Conservation (phyloP, 2,888 invertebrate species). For the Caenorhabditis plicata region DNA sequence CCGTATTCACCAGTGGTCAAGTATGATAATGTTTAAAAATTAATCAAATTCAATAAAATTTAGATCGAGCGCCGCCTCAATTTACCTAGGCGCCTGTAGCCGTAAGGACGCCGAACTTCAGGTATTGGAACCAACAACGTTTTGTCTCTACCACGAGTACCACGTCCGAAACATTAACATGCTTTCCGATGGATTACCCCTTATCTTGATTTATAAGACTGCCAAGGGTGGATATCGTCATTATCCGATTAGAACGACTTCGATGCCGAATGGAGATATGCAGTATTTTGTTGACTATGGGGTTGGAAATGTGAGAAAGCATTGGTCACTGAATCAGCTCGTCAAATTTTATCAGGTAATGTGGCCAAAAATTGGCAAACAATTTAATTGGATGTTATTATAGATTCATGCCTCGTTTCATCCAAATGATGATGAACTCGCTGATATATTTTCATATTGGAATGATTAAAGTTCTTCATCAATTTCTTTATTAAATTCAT, state of each 20-base stretch:
- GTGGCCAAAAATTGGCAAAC: too few species aligned
- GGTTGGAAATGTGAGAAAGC: not conserved
- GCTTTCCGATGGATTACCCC: not conserved
- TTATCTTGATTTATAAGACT: not conserved
- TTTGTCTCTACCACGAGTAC: not conserved
- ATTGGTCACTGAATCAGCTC: constrained; percentile 2
- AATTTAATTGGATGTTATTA: too few species aligned
- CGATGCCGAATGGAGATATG: not conserved
- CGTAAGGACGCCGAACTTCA: not conserved
- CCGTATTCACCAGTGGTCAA: too few species aligned
- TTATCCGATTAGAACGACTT: not conserved
- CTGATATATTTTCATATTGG: too few species aligned
- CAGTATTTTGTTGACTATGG: constrained; percentile 3
- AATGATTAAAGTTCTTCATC: too few species aligned
- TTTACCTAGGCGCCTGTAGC: not conserved
- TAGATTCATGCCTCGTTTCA: too few species aligned
- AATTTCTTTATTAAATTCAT: too few species aligned
- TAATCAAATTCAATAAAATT: too few species aligned
- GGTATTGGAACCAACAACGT: not conserved
- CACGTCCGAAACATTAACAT: not conserved
- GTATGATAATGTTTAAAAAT: too few species aligned
- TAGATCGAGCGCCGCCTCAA: not conserved
- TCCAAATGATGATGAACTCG: too few species aligned
- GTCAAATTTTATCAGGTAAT: constrained; percentile 3
- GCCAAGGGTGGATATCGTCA: not conserved